These are phyloP conservation scores for Lota lota DNA, from an alignment of 2,113 vertebrate species.

Conservation along the genomic window DNA sequence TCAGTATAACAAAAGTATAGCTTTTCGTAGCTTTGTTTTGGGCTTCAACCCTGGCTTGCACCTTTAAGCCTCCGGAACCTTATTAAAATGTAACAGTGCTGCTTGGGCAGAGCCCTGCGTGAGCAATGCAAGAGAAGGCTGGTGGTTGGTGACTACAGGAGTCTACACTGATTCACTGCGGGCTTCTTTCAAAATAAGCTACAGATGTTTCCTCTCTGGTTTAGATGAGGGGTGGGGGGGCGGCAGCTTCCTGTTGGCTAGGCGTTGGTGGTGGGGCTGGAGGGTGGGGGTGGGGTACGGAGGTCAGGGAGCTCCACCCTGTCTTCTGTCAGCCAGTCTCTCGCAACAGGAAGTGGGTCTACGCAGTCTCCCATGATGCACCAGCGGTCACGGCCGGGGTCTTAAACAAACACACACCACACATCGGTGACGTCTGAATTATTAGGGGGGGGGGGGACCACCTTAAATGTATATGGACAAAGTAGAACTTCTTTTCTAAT, in stretches of 20 bases:
- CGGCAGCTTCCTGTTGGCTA: slow-evolving; percentile 62
- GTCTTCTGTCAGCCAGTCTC: slow-evolving; percentile 29
- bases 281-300: background rate
- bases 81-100: too few species aligned
- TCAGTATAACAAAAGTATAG: too few species aligned
- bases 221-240: slow-evolving; percentile 51
- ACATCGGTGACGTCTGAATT: background rate
- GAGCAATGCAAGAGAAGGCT: too few species aligned
- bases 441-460: too few species aligned
- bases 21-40: background rate
- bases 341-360: slow-evolving; percentile 51
- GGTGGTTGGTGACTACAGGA: too few species aligned
- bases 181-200: slow-evolving; percentile 71
- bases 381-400: slow-evolving; percentile 21
- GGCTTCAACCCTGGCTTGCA: background rate
- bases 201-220: slow-evolving; percentile 74
- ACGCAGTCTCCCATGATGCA: slow-evolving; percentile 26
- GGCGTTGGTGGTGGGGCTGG: slow-evolving; percentile 22
- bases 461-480: too few species aligned
- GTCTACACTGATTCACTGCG: slow-evolving; percentile 12
- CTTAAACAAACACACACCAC: slow-evolving; percentile 4
- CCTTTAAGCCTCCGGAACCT: background rate
- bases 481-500: too few species aligned
- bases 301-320: slow-evolving; percentile 35
- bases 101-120: too few species aligned